Conservation (phyloP, 1,140 invertebrate species). For the Drosophila oshimai region DNA sequence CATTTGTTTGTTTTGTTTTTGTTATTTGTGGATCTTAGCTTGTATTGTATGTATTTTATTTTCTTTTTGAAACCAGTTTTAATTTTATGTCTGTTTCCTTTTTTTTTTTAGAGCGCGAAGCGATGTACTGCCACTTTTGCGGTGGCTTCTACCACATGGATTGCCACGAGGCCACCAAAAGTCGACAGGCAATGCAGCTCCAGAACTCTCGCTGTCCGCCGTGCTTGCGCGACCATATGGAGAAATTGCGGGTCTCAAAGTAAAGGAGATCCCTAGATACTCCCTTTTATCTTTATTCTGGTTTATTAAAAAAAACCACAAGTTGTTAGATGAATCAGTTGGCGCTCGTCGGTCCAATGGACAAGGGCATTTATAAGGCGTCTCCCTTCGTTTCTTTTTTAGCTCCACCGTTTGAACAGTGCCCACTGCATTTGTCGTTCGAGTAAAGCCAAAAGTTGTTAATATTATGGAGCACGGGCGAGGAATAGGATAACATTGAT, state of each 20-base stretch:
- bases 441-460: not conserved
- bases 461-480: not conserved
- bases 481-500: not conserved
- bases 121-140: slow-evolving; percentile 30
- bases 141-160: slow-evolving; percentile 33
- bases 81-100: not conserved
- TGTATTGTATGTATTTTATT: too few relatives aligned
- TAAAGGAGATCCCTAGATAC: not conserved
- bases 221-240: slow-evolving; percentile 14
- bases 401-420: too few relatives aligned
- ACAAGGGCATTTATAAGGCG: slow-evolving; percentile 4
- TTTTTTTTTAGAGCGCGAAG: slow-evolving; percentile 11
- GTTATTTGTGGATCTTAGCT: too few relatives aligned
- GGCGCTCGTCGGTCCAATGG: not conserved
- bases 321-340: not conserved
- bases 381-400: not conserved
- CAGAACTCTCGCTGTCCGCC: slow-evolving; percentile 35
- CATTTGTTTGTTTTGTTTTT: too few relatives aligned
- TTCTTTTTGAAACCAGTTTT: not conserved
- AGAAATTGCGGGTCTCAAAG: not conserved
- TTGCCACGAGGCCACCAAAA: slow-evolving; percentile 39
- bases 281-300: not conserved
- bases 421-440: too few relatives aligned
- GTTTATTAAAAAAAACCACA: not conserved
- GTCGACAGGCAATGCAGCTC: not conserved